phyloP scores from a whole-genome alignment of 2,797 vertebrate genomes.

The Myotis pilosus region DNA sequence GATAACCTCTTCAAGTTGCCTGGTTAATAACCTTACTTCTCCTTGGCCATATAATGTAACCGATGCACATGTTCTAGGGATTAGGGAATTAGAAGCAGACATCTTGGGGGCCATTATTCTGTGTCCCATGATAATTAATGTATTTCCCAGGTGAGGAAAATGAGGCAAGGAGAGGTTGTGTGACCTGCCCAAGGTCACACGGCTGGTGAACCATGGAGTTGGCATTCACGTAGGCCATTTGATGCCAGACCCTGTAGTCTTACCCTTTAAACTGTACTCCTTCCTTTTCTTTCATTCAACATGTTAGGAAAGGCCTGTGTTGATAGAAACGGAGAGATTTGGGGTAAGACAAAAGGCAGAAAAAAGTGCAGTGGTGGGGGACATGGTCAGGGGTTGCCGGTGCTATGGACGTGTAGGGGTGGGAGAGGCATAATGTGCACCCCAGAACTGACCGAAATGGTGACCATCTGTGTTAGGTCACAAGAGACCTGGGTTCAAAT shows the following conservation, averaged over 20 bases:
- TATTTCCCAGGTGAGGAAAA: background rate
- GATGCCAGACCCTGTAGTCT: background rate
- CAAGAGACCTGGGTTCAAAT: background rate
- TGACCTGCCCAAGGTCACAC: background rate
- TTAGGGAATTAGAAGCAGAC: background rate
- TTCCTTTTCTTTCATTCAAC: background rate
- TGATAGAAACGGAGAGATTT: background rate
- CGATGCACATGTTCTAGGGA: background rate
- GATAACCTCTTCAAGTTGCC: background rate
- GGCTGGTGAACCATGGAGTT: background rate
- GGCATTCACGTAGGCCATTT: background rate
- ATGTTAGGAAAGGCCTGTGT: background rate
- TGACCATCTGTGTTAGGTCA: background rate
- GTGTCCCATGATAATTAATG: background rate
- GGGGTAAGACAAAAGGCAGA: background rate
- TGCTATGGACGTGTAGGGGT: rapidly evolving
- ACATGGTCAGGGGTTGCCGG: background rate
- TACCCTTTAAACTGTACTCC: background rate
- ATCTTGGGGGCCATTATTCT: background rate
- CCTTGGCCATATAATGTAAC: background rate
- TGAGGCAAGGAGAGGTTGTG: background rate
- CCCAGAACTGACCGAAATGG: background rate
- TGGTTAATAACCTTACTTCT: background rate
- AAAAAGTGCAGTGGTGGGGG: background rate
- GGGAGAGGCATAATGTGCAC: background rate